Evolutionary conservation across 2,888 invertebrate species (phyloP), one percentile per base, ranked within the genome.

Genomic region (Cephus pygmeus): DNA sequence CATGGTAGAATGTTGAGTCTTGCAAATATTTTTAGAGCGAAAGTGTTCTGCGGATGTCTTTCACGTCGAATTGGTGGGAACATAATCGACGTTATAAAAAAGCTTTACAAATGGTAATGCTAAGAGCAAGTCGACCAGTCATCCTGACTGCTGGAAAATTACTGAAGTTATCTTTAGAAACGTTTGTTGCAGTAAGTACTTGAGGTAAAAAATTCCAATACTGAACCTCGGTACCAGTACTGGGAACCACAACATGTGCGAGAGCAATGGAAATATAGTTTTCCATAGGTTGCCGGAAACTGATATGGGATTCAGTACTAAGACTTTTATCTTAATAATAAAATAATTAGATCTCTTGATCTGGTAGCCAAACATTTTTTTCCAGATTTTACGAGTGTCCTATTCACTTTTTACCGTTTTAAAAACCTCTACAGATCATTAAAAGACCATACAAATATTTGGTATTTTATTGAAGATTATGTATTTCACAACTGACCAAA

Each of bases 371-470:
- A 40, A 1, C 1, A 40, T 40, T 4, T 40, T 15, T 36, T 82
- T 88, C 68, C 76, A 89, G 89, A 86, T 89, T 73, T 79, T 89
- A 15, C 84, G 86, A 73, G 85, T 80, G 80, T 89, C 89, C 4
- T 89, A 89, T 73, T 88, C 88, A 12, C 83, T 88, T 76, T 88
- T 88, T 76, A 88, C 88, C 0, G 84, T 89, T 68, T 81, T 89
- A 11, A 84, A 84, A 81, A 85, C 83, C 69, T 82, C 86, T 33
- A 80, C 85, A 33, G 76, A 30, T 69, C 74, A 80, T 79, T 73
- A 69, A 33, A 56, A 30, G 31, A 40, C 40, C 40, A 40, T 40
- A 15, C 15, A 40, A 12, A 15, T 4, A 40, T 15, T 40, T 40
- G 36, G 15, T 4, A 40, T 15, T 40, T 40, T 40, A 15, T 40